Conservation (phyloP, 2,888 invertebrate species). For the Girardia tigrina region DNA sequence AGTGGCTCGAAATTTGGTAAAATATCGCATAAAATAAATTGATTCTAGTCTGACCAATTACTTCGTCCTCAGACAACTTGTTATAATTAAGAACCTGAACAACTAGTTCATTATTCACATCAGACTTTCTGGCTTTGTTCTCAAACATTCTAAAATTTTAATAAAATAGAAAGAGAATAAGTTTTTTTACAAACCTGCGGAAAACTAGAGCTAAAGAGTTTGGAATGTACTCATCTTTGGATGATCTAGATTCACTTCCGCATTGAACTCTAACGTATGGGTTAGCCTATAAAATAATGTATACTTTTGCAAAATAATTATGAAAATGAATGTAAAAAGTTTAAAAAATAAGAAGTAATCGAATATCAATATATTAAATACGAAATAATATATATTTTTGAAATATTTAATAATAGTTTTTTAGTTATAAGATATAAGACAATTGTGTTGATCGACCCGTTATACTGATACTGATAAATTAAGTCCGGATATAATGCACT, state of each 20-base stretch:
- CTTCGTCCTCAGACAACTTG: slow-evolving; percentile 50
- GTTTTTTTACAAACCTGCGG: slow-evolving; percentile 47
- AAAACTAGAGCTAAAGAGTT: slow-evolving; percentile 52
- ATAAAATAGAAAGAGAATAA: not conserved
- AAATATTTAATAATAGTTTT: no score
- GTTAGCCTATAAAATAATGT: slow-evolving; percentile 45
- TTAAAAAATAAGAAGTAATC: no score
- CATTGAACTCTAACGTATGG: slow-evolving; percentile 47
- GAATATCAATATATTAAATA: no score
- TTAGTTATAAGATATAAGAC: no score
- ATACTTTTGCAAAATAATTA: not conserved
- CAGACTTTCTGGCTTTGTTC: slow-evolving; percentile 49
- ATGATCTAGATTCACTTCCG: slow-evolving; percentile 47
- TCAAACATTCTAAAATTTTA: slow-evolving; percentile 50
- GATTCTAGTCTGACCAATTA: slow-evolving; percentile 53
- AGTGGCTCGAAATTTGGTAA: slow-evolving; percentile 51
- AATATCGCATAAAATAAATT: slow-evolving; percentile 53
- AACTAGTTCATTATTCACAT: slow-evolving; percentile 51
- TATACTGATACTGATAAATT: no score
- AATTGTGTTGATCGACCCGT: no score
- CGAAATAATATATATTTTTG: no score
- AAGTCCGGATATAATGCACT: no score
- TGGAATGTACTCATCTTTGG: slow-evolving; percentile 48
- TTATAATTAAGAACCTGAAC: slow-evolving; percentile 50
- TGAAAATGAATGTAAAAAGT: no score